Percentiles rank a stretch among this genome's conserved stretches.
These are phyloP conservation scores for Epinotia brunnichana DNA, from an alignment of 2,888 invertebrate species.

Conservation along the genomic window DNA sequence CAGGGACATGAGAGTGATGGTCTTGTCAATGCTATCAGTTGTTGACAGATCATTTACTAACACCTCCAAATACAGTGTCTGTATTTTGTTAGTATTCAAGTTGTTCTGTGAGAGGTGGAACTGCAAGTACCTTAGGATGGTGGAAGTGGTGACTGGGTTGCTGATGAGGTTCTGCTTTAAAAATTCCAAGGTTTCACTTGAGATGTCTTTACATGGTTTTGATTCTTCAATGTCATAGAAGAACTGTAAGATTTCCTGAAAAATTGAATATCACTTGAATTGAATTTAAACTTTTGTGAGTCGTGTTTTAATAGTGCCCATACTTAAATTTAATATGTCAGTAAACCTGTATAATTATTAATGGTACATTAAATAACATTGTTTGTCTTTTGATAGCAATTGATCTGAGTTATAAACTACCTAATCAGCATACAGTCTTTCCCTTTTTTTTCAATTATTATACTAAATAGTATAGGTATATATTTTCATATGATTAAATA, in stretches of 20 bases:
- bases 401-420: no score
- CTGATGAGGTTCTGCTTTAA: constrained; percentile 73
- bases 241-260: constrained; percentile 71
- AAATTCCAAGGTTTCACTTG: constrained; percentile 66
- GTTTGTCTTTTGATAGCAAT: no score
- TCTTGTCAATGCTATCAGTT: constrained; percentile 64
- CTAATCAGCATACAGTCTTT: no score
- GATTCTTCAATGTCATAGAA: constrained; percentile 65
- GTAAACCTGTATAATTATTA: no score
- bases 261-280: constrained; percentile 41
- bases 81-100: constrained; percentile 60
- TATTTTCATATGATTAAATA: no score
- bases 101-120: constrained; percentile 56
- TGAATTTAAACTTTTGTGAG: no score
- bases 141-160: constrained; percentile 74
- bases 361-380: no score
- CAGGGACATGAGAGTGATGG: constrained; percentile 70
- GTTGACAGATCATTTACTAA: constrained; percentile 67
- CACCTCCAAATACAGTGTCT: constrained; percentile 66
- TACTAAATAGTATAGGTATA: no score
- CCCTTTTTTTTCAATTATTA: no score
- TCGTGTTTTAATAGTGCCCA: no score
- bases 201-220: constrained; percentile 62
- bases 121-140: constrained; percentile 65
- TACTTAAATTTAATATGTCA: no score